Evolutionary conservation across 2,888 invertebrate genomes (phyloP), one percentile per base, ranked within the genome.

Genomic region (Beris chalybata): DNA sequence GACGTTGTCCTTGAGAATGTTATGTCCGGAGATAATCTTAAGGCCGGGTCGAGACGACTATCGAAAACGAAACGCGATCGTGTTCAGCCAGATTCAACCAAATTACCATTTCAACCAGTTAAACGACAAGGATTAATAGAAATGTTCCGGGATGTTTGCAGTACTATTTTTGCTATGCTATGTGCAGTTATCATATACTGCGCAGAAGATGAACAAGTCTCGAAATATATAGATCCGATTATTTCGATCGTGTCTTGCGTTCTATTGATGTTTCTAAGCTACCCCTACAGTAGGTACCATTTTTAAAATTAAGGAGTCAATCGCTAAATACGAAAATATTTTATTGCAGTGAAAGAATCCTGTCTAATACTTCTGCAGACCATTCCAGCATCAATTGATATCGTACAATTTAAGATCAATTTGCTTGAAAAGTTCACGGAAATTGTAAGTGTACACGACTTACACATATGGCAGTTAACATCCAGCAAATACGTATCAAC

Each of bases 311-410:
- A 31, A 47, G 31, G 31, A 3, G 30, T 3, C 38, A 3, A 38
- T 38, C 38, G 38, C 5, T 38, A 38, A 7, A 32, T 38, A 13
- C 15, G 47, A 12, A 22, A 22, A 15, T 47, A 22, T 53, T 56
- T 66, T 45, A 59, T 74, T 73, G 48, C 82, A 95, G 94, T 95
- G 87, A 91, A 91, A 72, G 92, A 95, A 78, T 93, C 95, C 11
- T 91, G 93, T 4, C 81, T 93, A 65, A 93, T 96, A 74, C 84
- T 96, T 0, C 84, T 97, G 22, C 95, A 97, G 82, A 96, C 95
- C 1, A 95, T 96, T 67, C 96, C 97, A 0, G 91, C 89, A 72
- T 90, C 93, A 12, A 89, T 96, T 70, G 89, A 95, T 74, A 89
- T 93, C 52, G 85, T 87, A 70, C 83, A 84, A 7, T 83, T 93